Evolutionary conservation across 2,113 vertebrate genomes (phyloP).

Genomic region (Nyctibius bracteatus): DNA sequence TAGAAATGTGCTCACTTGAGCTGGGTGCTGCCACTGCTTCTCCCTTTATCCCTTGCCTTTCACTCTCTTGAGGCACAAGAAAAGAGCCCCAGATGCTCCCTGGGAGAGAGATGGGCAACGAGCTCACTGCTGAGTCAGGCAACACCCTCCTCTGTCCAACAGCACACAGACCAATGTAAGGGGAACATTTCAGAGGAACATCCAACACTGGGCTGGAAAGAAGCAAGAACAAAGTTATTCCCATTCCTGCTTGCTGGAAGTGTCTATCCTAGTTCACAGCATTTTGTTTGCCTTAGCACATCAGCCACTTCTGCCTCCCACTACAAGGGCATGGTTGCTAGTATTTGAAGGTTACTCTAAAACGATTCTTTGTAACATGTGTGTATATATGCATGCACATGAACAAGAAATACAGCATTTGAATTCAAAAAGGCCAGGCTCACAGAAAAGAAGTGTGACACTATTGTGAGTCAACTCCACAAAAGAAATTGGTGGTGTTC

Average conservation of each 20-base stretch:
- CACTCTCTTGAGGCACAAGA: rapidly evolving
- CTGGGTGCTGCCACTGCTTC: not conserved
- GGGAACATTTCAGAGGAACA: rapidly evolving
- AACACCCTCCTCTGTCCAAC: not conserved
- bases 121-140: not conserved
- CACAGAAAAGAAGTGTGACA: not conserved
- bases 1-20: not conserved
- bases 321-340: not conserved
- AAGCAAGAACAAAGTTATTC: not conserved
- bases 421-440: not conserved
- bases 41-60: not conserved
- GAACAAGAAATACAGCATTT: not conserved
- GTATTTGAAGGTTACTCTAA: not conserved
- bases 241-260: not conserved
- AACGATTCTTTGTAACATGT: rapidly evolving
- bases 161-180: rapidly evolving
- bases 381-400: not conserved
- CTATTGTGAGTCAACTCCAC: not conserved
- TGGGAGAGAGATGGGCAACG: rapidly evolving
- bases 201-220: rapidly evolving
- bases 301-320: not conserved
- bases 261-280: not conserved
- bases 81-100: not conserved
- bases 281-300: not conserved
- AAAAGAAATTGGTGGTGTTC: not conserved